phyloP scores from a whole-genome alignment of 2,113 vertebrate genomes.

The Dromaius novaehollandiae region DNA sequence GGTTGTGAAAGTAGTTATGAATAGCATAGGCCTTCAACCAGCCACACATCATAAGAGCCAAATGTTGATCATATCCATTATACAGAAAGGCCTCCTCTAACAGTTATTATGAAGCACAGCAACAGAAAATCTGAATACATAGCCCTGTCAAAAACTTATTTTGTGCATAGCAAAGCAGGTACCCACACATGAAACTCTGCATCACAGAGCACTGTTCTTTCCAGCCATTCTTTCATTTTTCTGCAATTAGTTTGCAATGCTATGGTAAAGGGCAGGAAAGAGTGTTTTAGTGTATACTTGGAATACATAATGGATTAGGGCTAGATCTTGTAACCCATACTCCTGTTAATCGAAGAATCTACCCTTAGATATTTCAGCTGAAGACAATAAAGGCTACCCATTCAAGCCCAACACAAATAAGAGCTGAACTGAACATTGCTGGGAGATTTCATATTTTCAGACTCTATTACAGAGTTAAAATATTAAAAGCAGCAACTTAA shows the following conservation, averaged over 20 bases:
- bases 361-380: neutral
- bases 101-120: neutral
- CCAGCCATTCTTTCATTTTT: neutral
- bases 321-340: neutral
- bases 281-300: neutral
- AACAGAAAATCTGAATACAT: neutral
- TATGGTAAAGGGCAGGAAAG: neutral
- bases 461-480: neutral
- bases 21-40: neutral
- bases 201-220: neutral
- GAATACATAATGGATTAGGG: neutral
- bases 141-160: neutral
- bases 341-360: neutral
- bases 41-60: neutral
- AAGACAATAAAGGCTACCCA: neutral
- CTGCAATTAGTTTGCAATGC: neutral
- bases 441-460: neutral
- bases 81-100: neutral
- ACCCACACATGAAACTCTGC: accelerated
- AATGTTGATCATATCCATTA: neutral
- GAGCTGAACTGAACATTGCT: neutral
- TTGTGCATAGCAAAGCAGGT: neutral
- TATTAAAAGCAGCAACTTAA: neutral
- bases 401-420: neutral
- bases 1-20: neutral